phyloP scores from a whole-genome alignment of 2,797 vertebrate genomes.

The Xenops minutus region DNA sequence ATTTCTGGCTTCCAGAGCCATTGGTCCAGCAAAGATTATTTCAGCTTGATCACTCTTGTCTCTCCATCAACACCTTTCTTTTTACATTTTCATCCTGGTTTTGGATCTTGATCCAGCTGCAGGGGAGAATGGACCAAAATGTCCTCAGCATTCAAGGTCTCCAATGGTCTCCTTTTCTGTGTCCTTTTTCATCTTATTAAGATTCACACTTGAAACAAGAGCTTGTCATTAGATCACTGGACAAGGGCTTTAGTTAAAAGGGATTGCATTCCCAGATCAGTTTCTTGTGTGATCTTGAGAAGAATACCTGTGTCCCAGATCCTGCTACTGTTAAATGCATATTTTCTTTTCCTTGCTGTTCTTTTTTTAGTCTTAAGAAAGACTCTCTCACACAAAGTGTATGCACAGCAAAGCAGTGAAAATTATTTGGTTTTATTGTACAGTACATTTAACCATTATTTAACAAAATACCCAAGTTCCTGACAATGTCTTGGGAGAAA shows the following conservation, averaged over 20 bases:
- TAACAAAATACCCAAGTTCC: not conserved
- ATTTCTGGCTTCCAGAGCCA: not conserved
- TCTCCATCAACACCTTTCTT: not conserved
- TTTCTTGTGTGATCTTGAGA: not conserved
- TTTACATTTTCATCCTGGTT: not conserved
- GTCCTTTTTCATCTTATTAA: not conserved
- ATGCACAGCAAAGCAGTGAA: not conserved
- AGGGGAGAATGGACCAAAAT: fast-evolving
- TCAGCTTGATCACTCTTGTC: not conserved
- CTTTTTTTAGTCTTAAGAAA: not conserved
- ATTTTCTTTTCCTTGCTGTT: not conserved
- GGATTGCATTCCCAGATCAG: not conserved
- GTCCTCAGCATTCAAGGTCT: not conserved
- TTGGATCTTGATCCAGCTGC: not conserved
- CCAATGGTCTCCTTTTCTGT: not conserved
- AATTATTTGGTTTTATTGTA: not conserved
- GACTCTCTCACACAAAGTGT: fast-evolving
- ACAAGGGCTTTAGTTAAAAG: not conserved
- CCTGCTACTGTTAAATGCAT: not conserved
- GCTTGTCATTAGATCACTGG: not conserved
- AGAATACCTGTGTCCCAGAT: not conserved
- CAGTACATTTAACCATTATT: not conserved
- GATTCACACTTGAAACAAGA: not conserved
- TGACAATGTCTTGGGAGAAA: not conserved
- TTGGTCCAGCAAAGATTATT: not conserved